phyloP scores from a whole-genome alignment of 2,113 vertebrate genomes.

The Ciconia stormi region DNA sequence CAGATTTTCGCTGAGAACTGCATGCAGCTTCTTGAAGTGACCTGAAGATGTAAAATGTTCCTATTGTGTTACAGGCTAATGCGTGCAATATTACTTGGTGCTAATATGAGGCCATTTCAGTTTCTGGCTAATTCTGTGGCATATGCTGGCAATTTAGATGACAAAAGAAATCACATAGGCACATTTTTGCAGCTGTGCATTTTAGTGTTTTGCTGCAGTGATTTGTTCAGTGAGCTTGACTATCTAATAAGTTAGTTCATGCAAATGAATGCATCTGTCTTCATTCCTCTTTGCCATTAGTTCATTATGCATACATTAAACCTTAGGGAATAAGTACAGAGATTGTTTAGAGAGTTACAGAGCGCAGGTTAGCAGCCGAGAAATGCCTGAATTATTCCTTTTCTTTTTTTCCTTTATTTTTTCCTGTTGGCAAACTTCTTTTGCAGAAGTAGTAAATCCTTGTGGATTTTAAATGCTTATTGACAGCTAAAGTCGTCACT shows the following conservation, averaged over 20 bases:
- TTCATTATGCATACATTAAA: conserved; percentile 67
- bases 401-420: background rate
- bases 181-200: background rate
- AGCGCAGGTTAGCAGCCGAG: background rate
- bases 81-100: background rate
- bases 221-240: conserved; percentile 48
- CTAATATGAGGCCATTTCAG: background rate
- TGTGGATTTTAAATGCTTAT: conserved; percentile 1
- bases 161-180: background rate
- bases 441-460: background rate
- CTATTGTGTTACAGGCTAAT: background rate
- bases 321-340: conserved; percentile 32
- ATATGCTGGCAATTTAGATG: conserved; percentile 16
- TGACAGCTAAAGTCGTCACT: background rate
- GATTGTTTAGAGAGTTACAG: conserved; percentile 50
- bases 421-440: background rate
- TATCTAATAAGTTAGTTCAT: conserved; percentile 42
- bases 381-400: conserved; percentile 21
- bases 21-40: background rate
- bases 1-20: background rate
- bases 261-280: conserved; percentile 68
- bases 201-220: background rate
- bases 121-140: conserved; percentile 15
- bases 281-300: conserved; percentile 56
- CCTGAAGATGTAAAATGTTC: background rate